A percentile compares a stretch with the other conserved stretches of the same genome.
These are phyloP conservation scores for Amiota mariae DNA, from an alignment of 2,888 invertebrate species.

Conservation along the genomic window DNA sequence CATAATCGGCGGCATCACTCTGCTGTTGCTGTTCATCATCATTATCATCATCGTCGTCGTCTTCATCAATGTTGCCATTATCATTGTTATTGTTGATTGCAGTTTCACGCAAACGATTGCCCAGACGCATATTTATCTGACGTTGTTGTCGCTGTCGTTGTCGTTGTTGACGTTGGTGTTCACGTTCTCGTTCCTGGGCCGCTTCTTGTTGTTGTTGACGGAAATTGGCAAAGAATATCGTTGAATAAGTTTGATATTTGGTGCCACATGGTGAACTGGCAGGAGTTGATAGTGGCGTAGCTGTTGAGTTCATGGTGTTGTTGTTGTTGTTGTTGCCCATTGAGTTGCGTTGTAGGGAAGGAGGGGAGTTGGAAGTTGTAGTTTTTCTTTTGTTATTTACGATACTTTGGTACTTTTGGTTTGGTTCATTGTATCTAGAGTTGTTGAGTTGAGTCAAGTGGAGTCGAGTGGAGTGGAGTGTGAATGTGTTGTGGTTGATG, in stretches of 20 bases:
- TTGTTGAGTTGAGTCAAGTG: slow-evolving; percentile 48
- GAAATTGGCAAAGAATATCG: slow-evolving; percentile 71
- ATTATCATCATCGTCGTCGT: slow-evolving; percentile 40
- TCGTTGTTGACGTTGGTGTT: slow-evolving; percentile 33
- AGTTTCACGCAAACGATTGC: slow-evolving; percentile 67
- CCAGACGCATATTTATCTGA: slow-evolving; percentile 59
- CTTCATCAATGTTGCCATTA: slow-evolving; percentile 48
- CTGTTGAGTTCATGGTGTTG: slow-evolving; percentile 55
- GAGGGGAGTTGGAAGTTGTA: slow-evolving; percentile 64
- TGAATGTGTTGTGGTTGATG: slow-evolving; percentile 33
- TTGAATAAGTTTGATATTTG: slow-evolving; percentile 70
- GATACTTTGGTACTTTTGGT: slow-evolving; percentile 57
- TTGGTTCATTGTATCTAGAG: slow-evolving; percentile 47
- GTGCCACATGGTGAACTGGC: slow-evolving; percentile 72
- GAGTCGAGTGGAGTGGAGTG: slow-evolving; percentile 37
- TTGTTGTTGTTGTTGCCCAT: slow-evolving; percentile 46
- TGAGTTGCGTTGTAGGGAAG: slow-evolving; percentile 36
- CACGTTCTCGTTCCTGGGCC: slow-evolving; percentile 59
- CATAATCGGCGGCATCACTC: slow-evolving; percentile 49
- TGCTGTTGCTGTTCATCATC: slow-evolving; percentile 41
- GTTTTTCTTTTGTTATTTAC: slow-evolving; percentile 71
- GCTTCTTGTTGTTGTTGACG: slow-evolving; percentile 64
- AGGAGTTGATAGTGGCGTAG: slow-evolving; percentile 71
- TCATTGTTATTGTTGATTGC: slow-evolving; percentile 65
- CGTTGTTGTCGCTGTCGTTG: slow-evolving; percentile 54